A percentile compares a stretch with the other conserved stretches of the same genome.
phyloP scores from a whole-genome alignment of 2,797 vertebrate species.

The Menidia menidia region DNA sequence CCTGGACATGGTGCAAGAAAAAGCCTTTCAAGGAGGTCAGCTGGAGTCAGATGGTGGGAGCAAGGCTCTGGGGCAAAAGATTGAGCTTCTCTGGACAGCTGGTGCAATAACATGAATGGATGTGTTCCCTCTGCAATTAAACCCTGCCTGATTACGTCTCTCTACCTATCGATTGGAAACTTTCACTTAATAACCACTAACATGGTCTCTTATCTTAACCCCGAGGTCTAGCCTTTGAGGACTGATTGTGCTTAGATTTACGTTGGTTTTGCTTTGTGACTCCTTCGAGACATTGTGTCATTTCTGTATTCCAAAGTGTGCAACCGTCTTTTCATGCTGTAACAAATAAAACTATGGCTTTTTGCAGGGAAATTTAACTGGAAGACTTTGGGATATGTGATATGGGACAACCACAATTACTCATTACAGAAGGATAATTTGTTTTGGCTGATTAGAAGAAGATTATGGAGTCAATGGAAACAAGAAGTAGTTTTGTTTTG shows the following conservation, averaged over 20 bases:
- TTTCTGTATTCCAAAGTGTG: constrained; percentile 78
- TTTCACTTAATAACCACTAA: constrained; percentile 87
- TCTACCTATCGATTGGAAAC: constrained; percentile 84
- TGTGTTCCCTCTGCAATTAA: constrained; percentile 86
- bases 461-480: neutral
- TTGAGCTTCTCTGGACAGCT: constrained; percentile 78
- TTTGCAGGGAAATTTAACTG: constrained; percentile 1
- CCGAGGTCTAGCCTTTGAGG: constrained; percentile 76
- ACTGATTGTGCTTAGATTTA: constrained; percentile 78
- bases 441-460: neutral
- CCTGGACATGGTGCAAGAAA: constrained; percentile 25
- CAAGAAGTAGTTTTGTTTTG: neutral
- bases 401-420: neutral
- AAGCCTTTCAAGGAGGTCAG: constrained; percentile 58
- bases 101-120: constrained; percentile 84
- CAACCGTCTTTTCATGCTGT: constrained; percentile 64
- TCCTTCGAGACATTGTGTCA: constrained; percentile 80
- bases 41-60: constrained; percentile 47
- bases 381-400: neutral
- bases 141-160: constrained; percentile 84
- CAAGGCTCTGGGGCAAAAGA: constrained; percentile 71
- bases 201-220: constrained; percentile 85
- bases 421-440: neutral
- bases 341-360: constrained; percentile 62
- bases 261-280: constrained; percentile 68